A percentile compares a stretch with the other conserved stretches of the same genome.
phyloP scores from a whole-genome alignment of 2,888 invertebrate species.

The Andrena dorsata region DNA sequence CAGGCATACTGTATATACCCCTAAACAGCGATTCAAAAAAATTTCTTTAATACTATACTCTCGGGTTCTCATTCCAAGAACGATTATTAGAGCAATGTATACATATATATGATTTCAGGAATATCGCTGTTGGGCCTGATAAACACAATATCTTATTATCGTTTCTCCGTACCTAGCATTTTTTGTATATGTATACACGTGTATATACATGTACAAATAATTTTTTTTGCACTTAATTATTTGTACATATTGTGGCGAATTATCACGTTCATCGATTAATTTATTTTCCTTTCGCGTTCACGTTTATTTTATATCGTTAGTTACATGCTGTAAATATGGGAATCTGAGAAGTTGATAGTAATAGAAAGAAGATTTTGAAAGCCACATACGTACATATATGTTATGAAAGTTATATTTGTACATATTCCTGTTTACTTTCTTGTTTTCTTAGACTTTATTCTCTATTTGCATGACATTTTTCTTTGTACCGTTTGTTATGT shows the following conservation, averaged over 20 bases:
- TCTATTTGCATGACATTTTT: constrained; percentile 53
- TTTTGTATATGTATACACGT: constrained; percentile 46
- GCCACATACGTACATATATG: constrained; percentile 32
- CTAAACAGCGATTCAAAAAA: neutral
- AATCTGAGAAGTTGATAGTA: neutral
- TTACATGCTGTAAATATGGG: neutral
- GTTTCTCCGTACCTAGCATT: constrained; percentile 72
- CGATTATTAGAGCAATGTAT: constrained; percentile 53
- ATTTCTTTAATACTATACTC: constrained; percentile 9
- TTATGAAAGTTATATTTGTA: constrained; percentile 25
- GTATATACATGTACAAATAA: constrained; percentile 27
- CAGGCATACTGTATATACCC: neutral
- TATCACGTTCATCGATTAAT: neutral
- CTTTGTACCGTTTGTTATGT: constrained; percentile 49
- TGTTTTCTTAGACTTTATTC: constrained; percentile 6
- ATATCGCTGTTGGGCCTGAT: constrained; percentile 72
- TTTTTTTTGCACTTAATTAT: constrained; percentile 18
- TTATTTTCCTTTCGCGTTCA: neutral
- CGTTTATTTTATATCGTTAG: constrained; percentile 11
- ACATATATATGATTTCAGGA: constrained; percentile 74
- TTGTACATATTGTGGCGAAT: constrained; percentile 29
- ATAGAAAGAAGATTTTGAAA: neutral
- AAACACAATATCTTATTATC: constrained; percentile 74
- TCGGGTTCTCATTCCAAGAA: neutral
- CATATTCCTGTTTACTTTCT: constrained; percentile 17